Percentiles rank a stretch among this genome's conserved stretches.
These are phyloP conservation scores for Electrophaes corylata DNA, from an alignment of 2,888 invertebrate genomes.

Conservation along the genomic window DNA sequence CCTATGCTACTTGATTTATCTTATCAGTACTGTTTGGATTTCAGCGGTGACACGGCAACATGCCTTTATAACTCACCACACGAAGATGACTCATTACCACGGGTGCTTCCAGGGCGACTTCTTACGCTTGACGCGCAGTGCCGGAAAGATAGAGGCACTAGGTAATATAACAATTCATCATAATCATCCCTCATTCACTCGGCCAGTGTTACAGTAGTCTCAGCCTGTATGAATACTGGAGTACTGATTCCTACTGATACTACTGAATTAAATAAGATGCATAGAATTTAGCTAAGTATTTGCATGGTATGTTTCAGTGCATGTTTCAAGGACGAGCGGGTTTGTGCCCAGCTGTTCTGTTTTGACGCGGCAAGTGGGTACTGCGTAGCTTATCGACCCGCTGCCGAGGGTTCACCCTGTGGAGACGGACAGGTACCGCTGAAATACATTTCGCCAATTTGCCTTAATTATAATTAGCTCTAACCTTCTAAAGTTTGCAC, in stretches of 20 bases:
- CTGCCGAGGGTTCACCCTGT: conserved; percentile 96
- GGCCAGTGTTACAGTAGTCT: too few relatives aligned
- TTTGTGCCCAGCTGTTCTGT: conserved; percentile 97
- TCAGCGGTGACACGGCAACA: conserved; percentile 96
- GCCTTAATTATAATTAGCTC: too few relatives aligned
- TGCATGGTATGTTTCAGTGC: conserved; percentile 85
- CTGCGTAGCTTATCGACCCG: conserved; percentile 97
- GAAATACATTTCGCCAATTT: background rate
- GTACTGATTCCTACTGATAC: too few relatives aligned
- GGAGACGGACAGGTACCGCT: conserved; percentile 93
- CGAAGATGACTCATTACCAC: conserved; percentile 94
- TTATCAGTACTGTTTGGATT: conserved; percentile 45
- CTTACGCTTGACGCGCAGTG: conserved; percentile 96
- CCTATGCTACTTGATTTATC: too few relatives aligned
- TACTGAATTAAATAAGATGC: too few relatives aligned
- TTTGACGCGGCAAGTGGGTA: conserved; percentile 97
- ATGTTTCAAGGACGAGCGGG: conserved; percentile 94
- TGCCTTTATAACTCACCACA: conserved; percentile 97
- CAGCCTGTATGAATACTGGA: too few relatives aligned
- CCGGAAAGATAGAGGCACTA: conserved; percentile 95
- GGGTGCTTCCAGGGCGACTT: conserved; percentile 94
- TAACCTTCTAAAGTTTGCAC: too few relatives aligned
- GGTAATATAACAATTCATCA: conserved; percentile 55
- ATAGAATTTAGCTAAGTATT: too few relatives aligned
- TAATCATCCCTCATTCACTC: too few relatives aligned